Conservation (phyloP, 2,113 vertebrate genomes). For the Tachysurus fulvidraco region DNA sequence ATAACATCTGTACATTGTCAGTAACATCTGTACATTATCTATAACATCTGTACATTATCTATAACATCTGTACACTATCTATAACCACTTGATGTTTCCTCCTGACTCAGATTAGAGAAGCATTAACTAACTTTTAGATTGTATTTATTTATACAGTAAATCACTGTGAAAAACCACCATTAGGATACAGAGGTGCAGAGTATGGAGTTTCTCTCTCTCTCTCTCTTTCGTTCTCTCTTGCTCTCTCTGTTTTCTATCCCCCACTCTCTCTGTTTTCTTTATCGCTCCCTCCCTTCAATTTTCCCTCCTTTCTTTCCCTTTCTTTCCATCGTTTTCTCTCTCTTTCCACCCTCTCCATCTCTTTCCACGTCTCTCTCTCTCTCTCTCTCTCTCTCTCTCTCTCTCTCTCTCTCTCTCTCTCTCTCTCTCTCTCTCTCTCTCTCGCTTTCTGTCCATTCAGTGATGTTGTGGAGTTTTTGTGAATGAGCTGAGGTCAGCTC, state of each 20-base stretch:
- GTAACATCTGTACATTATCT: too few species aligned
- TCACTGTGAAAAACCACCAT: too few species aligned
- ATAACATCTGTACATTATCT: too few species aligned
- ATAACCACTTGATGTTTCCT: too few species aligned
- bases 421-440: background rate
- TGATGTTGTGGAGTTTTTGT: conserved; percentile 19
- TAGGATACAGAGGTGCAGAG: too few species aligned
- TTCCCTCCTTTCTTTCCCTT: background rate
- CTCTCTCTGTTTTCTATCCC: background rate
- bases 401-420: background rate
- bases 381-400: background rate
- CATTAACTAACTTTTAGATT: too few species aligned
- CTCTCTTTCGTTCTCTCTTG: background rate
- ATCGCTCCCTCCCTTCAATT: background rate
- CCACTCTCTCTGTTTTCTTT: background rate
- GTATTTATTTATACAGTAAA: too few species aligned
- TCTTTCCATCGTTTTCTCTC: background rate
- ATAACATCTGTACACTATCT: too few species aligned
- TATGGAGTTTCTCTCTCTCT: too few species aligned
- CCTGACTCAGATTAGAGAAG: too few species aligned
- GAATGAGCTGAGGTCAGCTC: conserved; percentile 47
- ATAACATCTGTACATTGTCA: too few species aligned
- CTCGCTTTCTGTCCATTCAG: background rate
- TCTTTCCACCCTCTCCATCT: background rate
- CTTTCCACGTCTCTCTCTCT: background rate